Evolutionary conservation across 2,797 vertebrate species (phyloP).

Genomic region (Okamejei kenojei): DNA sequence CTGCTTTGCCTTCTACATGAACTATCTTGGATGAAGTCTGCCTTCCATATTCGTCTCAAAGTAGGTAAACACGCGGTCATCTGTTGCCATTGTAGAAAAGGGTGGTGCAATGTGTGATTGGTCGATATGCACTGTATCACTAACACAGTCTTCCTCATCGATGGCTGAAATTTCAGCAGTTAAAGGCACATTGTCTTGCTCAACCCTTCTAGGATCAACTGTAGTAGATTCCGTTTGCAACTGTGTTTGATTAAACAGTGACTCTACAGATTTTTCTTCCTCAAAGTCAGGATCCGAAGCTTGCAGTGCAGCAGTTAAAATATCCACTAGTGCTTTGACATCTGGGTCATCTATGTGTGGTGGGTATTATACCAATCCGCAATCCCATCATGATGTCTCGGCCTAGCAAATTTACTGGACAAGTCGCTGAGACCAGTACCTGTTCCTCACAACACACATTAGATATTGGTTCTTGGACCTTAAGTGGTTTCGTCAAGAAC

Average conservation of each 20-base stretch:
- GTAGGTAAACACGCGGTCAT: constrained; percentile 32
- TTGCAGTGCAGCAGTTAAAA: constrained; percentile 70
- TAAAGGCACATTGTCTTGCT: constrained; percentile 57
- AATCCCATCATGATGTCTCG: too few relatives aligned
- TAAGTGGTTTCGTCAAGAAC: too few relatives aligned
- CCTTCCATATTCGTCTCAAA: too few relatives aligned
- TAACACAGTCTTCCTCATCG: constrained; percentile 44
- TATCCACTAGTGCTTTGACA: constrained; percentile 71
- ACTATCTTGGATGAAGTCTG: too few relatives aligned
- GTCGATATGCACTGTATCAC: constrained; percentile 7
- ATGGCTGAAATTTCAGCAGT: constrained; percentile 52
- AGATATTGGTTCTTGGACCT: too few relatives aligned
- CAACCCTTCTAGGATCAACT: constrained; percentile 54
- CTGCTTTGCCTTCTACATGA: too few relatives aligned
- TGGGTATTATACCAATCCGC: too few relatives aligned
- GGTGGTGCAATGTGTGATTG: not conserved
- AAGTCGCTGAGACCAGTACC: too few relatives aligned
- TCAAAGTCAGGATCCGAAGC: constrained; percentile 63
- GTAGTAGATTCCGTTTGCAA: constrained; percentile 46
- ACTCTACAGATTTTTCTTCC: constrained; percentile 50
- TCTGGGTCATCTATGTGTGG: too few relatives aligned
- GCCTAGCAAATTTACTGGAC: too few relatives aligned
- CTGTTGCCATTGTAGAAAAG: constrained; percentile 24
- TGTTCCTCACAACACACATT: too few relatives aligned
- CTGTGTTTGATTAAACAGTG: constrained; percentile 40